Base-by-base conservation (phyloP, 1,140 invertebrate species). In the Orchestia grillus region DNA sequence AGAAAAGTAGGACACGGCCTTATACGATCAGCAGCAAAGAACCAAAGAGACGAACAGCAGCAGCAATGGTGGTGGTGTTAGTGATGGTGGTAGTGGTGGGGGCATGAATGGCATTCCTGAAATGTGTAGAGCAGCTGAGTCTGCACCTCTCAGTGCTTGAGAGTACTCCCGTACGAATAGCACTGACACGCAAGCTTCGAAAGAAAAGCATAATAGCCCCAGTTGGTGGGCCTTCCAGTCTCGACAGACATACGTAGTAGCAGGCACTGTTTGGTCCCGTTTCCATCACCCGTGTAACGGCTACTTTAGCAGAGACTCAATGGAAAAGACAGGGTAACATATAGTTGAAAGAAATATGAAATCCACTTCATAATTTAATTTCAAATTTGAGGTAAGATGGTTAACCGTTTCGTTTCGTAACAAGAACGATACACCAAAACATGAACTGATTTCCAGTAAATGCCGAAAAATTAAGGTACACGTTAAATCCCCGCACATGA, bases 51-150 rank as follows among this genome's bases (percentile, higher is more conserved):
- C 92, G 6, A 94, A 8, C 44, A 90, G 28, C 92, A 94, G 44
- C 92, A 94, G 92, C 92, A 47, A 44, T 44, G 19, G 92, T n/a
- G 36, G 92, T 44, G 41, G 90, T 42, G 42, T 19, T 8, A 19
- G 47, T 53, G 62, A 36, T 77, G 62, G 62, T 77, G 62, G 47
- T 53, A 36, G 90, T 43, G 43, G 92, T 44, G 92, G 92, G 4
- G 44, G 92, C 92, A 94, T 94, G 92, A 94, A 94, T 94, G 92
- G 92, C 92, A 94, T 94, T 94, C 92, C 92, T 94, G 92, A 94
- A 94, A 47, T 94, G 92, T 94, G 43, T 94, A 47, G 43, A 94
- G 44, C 43, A 94, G 88, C 88, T 36, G 41, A 42, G 88, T 90
- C 88, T 90, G 88, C 88, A 90, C 88, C 88, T 90, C 88, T 90